Percentiles rank a stretch among this genome's conserved stretches.
Evolutionary conservation across 2,888 invertebrate genomes (phyloP).

Genomic region (Hyles lineata): DNA sequence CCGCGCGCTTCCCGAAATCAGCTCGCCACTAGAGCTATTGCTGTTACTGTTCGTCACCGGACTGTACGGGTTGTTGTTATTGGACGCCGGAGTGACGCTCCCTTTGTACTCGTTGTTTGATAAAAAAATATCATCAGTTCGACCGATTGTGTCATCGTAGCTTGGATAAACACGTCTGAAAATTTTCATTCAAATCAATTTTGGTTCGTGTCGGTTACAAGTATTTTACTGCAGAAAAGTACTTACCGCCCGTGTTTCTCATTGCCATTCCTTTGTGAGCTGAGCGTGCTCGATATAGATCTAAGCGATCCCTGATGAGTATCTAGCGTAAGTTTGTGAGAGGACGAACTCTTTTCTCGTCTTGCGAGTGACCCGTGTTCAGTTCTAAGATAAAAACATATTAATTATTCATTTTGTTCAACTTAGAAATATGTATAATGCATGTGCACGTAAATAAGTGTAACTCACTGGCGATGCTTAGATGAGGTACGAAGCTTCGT

Average conservation of each 20-base stretch:
- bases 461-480: constrained; percentile 72
- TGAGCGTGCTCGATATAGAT: constrained; percentile 85
- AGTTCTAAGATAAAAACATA: constrained; percentile 51
- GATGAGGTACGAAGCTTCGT: constrained; percentile 82
- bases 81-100: constrained; percentile 68
- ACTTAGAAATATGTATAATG: neutral
- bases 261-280: constrained; percentile 81
- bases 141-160: constrained; percentile 69
- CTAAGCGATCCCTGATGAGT: constrained; percentile 84
- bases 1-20: constrained; percentile 80
- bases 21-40: constrained; percentile 82
- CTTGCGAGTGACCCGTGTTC: constrained; percentile 78
- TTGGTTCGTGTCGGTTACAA: neutral
- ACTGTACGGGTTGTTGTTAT: constrained; percentile 80
- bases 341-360: constrained; percentile 70
- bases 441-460: neutral
- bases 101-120: constrained; percentile 78
- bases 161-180: constrained; percentile 77
- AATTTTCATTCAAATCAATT: constrained; percentile 36
- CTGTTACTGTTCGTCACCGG: constrained; percentile 82
- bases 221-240: constrained; percentile 31
- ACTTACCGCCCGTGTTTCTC: constrained; percentile 78
- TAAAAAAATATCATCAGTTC: constrained; percentile 72
- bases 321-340: constrained; percentile 71
- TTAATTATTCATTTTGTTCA: constrained; percentile 1